Percentiles rank a stretch among this genome's conserved stretches.
Evolutionary conservation across 2,888 invertebrate genomes (phyloP).

Genomic region (Melikaiella ostensackeni): DNA sequence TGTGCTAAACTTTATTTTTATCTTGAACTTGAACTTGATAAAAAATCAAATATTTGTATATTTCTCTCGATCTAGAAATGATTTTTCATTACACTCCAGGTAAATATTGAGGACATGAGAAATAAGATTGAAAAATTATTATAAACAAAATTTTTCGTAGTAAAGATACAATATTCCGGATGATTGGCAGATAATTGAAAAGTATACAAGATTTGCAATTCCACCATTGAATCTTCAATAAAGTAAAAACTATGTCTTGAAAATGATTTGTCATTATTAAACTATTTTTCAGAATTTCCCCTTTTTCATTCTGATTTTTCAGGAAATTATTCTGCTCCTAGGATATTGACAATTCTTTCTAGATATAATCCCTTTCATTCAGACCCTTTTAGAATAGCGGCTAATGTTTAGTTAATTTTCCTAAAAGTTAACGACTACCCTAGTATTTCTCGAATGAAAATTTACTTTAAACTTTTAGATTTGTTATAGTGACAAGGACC

Average conservation of each 20-base stretch:
- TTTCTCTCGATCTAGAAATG: too few species aligned
- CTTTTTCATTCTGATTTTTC: neutral
- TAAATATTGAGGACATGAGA: too few species aligned
- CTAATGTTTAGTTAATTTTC: neutral
- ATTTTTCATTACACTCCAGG: too few species aligned
- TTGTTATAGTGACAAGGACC: neutral
- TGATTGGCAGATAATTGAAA: neutral
- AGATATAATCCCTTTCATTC: conserved; percentile 6
- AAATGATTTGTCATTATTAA: neutral
- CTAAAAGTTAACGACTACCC: neutral
- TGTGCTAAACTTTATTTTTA: too few species aligned
- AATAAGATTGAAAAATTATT: too few species aligned
- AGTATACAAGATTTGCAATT: neutral
- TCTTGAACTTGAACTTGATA: too few species aligned
- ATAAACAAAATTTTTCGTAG: too few species aligned
- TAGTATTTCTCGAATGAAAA: too few species aligned
- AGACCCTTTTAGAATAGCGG: neutral
- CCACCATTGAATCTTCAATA: neutral
- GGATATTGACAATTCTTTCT: neutral
- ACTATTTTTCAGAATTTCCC: neutral
- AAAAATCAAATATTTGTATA: too few species aligned
- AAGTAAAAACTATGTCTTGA: neutral
- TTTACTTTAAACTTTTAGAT: too few species aligned
- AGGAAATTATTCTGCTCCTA: conserved; percentile 4
- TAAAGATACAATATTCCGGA: too few species aligned